These are phyloP conservation scores for Telmatherina bonti DNA, from an alignment of 2,797 vertebrate species.

Conservation along the genomic window DNA sequence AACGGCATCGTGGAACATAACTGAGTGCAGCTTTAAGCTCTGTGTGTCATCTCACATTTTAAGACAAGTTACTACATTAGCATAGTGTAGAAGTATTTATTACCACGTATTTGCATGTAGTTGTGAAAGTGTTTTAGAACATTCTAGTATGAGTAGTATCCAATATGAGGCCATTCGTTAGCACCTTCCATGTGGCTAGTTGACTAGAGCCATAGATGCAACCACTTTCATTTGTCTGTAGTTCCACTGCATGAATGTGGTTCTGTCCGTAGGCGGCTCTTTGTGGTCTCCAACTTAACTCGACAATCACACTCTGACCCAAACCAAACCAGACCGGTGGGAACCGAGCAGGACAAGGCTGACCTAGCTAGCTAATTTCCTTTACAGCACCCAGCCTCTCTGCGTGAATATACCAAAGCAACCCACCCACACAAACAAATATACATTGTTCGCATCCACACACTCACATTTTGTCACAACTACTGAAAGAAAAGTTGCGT, in stretches of 20 bases:
- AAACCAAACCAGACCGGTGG: conserved; percentile 72
- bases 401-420: conserved; percentile 72
- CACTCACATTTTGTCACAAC: background rate
- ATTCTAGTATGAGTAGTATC: conserved; percentile 47
- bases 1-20: background rate
- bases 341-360: conserved; percentile 59
- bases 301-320: conserved; percentile 77
- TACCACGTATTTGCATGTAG: conserved; percentile 57
- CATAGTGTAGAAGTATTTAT: conserved; percentile 43
- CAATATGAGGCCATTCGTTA: conserved; percentile 31
- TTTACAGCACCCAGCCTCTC: conserved; percentile 58
- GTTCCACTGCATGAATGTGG: conserved; percentile 37
- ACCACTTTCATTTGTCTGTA: conserved; percentile 26
- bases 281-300: conserved; percentile 58
- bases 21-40: conserved; percentile 53
- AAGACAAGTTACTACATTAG: conserved; percentile 38
- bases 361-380: conserved; percentile 17
- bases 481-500: conserved; percentile 16
- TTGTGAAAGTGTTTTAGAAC: conserved; percentile 40
- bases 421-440: conserved; percentile 21
- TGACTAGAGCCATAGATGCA: conserved; percentile 37
- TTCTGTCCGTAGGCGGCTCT: conserved; percentile 66
- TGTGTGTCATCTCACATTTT: conserved; percentile 31
- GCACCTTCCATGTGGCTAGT: conserved; percentile 28
- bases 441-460: conserved; percentile 7